Evolutionary conservation across 1,140 invertebrate genomes (phyloP), one percentile per base, ranked within the genome.

Genomic region (Magallana angulata): DNA sequence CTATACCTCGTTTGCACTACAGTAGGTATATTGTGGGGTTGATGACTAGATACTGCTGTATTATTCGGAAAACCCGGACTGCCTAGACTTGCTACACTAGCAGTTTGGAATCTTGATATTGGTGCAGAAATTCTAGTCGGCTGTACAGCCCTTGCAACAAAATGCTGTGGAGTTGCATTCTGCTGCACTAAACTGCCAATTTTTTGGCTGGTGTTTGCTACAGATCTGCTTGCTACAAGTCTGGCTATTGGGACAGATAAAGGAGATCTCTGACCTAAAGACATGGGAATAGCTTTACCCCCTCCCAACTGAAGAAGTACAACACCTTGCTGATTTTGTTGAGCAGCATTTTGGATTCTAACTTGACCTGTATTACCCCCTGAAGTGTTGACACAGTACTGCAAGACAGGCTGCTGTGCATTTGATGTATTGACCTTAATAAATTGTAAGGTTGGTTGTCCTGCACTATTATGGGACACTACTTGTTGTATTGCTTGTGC

Each of bases 241-340:
- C 86, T 87, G 18, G 68, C 86, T 60, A 89, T 81, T 18, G 88
- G 88, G 60, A 89, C 48, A 36, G 82, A 68, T 80, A 89, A 24
- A 68, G 85, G 82, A 62, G 85, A 86, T 36, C 84, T 76, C 18
- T 84, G 76, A 82, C 76, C 12, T 9, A 89, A 64, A 8, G 88
- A 87, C 56, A 89, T 80, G 57, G 88, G 88, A 58, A 89, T 87
- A 58, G 88, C 86, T 83, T 87, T 89, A 57, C 88, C 88, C 56
- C 88, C 88, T 24, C 85, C 85, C 1, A 89, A n/a, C 24, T 89
- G 88, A 7, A 89, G 36, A 48, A 85, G 85, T 12, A 89, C 88
- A 7, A 88, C 80, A 12, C 88, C 88, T 58, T 90, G 90, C 24
- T 87, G 85, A 86, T 76, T 85, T 30, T 88, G 85, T 16, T 87